Percentiles rank a stretch among this genome's conserved stretches.
phyloP scores from a whole-genome alignment of 2,113 vertebrate genomes.

The Amphiprion ocellaris region DNA sequence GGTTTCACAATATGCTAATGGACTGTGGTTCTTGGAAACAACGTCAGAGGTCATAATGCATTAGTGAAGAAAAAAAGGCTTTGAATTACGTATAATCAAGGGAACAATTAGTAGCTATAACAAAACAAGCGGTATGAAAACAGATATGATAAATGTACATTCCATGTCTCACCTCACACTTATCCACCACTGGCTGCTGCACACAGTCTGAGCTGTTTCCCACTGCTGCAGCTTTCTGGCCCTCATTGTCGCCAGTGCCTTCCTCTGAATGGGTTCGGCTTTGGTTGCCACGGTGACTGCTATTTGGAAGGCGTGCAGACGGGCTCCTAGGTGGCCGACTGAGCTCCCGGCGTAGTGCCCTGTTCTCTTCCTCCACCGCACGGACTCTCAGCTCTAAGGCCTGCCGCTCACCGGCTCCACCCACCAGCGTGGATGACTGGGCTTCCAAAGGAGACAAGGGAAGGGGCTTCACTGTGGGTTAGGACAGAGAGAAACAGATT shows the following conservation, averaged over 20 bases:
- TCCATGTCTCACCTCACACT: slow-evolving; percentile 91
- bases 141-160: neutral
- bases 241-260: slow-evolving; percentile 93
- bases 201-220: slow-evolving; percentile 95
- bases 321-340: slow-evolving; percentile 86
- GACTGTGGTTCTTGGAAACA: neutral
- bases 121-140: neutral
- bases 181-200: slow-evolving; percentile 94
- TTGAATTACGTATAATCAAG: neutral
- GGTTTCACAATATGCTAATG: neutral
- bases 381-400: slow-evolving; percentile 92
- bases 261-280: slow-evolving; percentile 93
- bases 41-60: slow-evolving; percentile 27
- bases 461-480: slow-evolving; percentile 90
- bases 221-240: slow-evolving; percentile 86
- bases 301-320: slow-evolving; percentile 56
- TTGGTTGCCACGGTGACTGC: slow-evolving; percentile 85
- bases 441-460: slow-evolving; percentile 91
- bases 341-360: slow-evolving; percentile 90
- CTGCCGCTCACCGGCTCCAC: slow-evolving; percentile 87
- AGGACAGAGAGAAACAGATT: neutral
- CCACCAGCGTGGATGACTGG: slow-evolving; percentile 87
- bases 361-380: slow-evolving; percentile 96
- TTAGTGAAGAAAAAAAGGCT: neutral
- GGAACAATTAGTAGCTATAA: neutral